Conservation (phyloP, 1,140 invertebrate species). For the Potamilus streckersoni region DNA sequence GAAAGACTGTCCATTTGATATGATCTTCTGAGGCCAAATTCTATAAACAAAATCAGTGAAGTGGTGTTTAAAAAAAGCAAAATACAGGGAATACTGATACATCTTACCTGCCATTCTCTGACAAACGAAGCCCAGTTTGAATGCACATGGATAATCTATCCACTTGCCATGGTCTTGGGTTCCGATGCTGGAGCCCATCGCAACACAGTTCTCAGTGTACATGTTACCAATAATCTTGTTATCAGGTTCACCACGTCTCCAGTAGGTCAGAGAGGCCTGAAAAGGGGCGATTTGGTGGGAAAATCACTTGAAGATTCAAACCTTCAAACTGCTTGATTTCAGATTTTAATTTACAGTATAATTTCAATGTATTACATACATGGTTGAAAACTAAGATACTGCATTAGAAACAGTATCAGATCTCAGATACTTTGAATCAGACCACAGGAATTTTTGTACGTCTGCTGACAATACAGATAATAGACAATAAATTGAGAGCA, state of each 20-base stretch:
- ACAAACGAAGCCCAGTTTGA: constrained; percentile 9
- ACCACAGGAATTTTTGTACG: no score
- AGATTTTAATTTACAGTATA: no score
- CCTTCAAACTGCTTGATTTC: no score
- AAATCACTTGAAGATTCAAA: no score
- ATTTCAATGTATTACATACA: no score
- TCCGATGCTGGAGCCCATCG: neutral
- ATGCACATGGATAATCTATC: constrained; percentile 12
- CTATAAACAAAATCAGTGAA: neutral
- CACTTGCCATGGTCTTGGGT: constrained; percentile 9
- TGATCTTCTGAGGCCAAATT: no score
- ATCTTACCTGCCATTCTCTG: constrained; percentile 14
- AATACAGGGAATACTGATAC: neutral
- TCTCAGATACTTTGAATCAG: no score
- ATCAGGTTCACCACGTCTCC: constrained; percentile 8
- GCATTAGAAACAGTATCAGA: no score
- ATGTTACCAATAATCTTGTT: constrained; percentile 9
- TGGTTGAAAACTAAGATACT: no score
- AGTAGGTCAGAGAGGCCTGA: neutral
- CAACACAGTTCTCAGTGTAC: constrained; percentile 29
- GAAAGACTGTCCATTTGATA: no score
- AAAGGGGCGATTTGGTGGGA: neutral
- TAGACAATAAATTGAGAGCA: no score
- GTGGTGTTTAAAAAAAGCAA: neutral
- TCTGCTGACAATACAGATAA: no score